Percentiles rank a stretch among this genome's conserved stretches.
Conservation (phyloP, 1,140 invertebrate genomes). For the Alviniconcha marisindica region DNA sequence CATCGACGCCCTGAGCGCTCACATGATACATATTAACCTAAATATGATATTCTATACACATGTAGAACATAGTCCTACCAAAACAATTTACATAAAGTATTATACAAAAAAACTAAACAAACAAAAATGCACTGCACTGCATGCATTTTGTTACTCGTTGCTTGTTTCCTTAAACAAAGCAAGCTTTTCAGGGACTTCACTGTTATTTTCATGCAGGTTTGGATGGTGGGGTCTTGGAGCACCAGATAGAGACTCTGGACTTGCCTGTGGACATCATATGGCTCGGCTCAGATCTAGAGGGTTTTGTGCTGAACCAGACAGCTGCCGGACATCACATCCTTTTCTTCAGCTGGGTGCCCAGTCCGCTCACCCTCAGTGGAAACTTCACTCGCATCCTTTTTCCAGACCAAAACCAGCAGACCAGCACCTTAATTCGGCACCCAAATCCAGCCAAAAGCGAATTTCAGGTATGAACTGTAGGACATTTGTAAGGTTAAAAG, state of each 20-base stretch:
- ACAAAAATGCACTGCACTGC: too few species aligned
- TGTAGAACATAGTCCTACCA: too few species aligned
- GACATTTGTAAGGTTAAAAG: neutral
- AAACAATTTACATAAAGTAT: too few species aligned
- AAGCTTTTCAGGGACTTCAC: too few species aligned
- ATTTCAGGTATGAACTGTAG: conserved; percentile 7
- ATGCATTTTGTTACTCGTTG: too few species aligned
- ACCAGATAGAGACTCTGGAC: conserved; percentile 65
- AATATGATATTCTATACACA: too few species aligned
- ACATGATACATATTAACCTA: too few species aligned
- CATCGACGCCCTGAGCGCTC: too few species aligned
- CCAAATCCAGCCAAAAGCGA: neutral
- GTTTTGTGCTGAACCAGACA: conserved; percentile 73
- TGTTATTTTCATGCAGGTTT: conserved; percentile 55
- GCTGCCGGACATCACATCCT: conserved; percentile 77
- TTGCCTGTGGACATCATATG: conserved; percentile 73
- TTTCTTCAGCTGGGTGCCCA: conserved; percentile 84
- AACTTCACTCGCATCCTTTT: conserved; percentile 77
- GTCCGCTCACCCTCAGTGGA: conserved; percentile 76
- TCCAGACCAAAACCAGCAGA: conserved; percentile 55
- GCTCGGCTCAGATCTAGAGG: conserved; percentile 60
- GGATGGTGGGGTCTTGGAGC: conserved; percentile 57
- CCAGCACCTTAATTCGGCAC: too few species aligned
- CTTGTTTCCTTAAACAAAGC: too few species aligned
- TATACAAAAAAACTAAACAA: too few species aligned